Conservation (phyloP, 2,888 invertebrate species). For the Heliconius sara region DNA sequence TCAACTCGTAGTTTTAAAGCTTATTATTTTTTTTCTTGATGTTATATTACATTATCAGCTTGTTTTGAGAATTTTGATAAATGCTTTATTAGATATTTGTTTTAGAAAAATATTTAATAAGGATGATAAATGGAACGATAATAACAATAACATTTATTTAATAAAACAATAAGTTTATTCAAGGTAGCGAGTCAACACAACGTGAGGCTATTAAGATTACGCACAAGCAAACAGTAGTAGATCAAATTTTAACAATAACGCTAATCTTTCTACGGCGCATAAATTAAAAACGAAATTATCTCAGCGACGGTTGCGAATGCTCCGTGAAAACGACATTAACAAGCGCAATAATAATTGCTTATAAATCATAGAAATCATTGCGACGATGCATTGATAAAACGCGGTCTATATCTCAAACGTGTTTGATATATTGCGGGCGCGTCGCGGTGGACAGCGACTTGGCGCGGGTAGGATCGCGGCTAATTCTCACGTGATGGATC, state of each 20-base stretch:
- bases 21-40: conserved; percentile 49
- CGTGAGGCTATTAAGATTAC: conserved; percentile 17
- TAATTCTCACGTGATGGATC: conserved; percentile 80
- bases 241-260: conserved; percentile 36
- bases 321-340: conserved; percentile 81
- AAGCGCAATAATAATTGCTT: conserved; percentile 81
- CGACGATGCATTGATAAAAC: conserved; percentile 84
- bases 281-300: conserved; percentile 70
- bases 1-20: conserved; percentile 75
- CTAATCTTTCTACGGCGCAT: conserved; percentile 46
- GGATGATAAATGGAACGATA: not conserved
- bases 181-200: not conserved
- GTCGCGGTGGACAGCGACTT: conserved; percentile 75
- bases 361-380: conserved; percentile 80
- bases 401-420: conserved; percentile 77
- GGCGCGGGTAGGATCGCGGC: conserved; percentile 73
- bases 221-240: not conserved
- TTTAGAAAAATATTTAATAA: not conserved
- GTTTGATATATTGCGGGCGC: conserved; percentile 78
- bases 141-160: not conserved
- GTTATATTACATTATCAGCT: not conserved
- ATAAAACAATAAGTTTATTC: not conserved
- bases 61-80: not conserved
- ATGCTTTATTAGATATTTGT: not conserved
- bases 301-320: conserved; percentile 72